A percentile compares a stretch with the other conserved stretches of the same genome.
Conservation (phyloP, 2,113 vertebrate genomes). For the Aspidoscelis tigris region DNA sequence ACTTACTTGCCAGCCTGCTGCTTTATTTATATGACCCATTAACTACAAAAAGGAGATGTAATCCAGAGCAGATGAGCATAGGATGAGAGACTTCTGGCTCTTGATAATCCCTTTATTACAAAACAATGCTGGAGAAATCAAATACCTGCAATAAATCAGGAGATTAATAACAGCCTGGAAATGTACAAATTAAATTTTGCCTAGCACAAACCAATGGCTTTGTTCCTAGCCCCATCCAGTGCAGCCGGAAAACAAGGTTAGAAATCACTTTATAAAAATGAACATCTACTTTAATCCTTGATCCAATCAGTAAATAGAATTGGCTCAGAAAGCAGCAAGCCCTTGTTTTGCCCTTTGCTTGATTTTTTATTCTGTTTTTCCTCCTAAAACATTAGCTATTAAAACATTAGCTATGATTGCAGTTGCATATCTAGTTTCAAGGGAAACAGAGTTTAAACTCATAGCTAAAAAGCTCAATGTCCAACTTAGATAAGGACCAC, state of each 20-base stretch:
- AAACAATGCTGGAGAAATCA: conserved; percentile 55
- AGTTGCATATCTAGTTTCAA: not conserved
- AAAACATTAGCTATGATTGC: too few species aligned
- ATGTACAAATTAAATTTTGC: conserved; percentile 69
- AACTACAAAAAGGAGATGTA: conserved; percentile 44
- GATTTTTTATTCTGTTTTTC: not conserved
- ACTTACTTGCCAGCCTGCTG: not conserved
- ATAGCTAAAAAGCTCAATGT: not conserved
- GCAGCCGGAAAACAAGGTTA: conserved; percentile 43
- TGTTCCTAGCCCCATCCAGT: not conserved
- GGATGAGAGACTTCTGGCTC: conserved; percentile 45
- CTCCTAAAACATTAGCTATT: not conserved
- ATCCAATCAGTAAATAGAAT: conserved; percentile 8
- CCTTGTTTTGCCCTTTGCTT: fast-evolving
- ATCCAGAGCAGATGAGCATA: conserved; percentile 64
- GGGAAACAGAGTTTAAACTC: fast-evolving
- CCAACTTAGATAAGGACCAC: not conserved
- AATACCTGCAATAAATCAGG: conserved; percentile 15
- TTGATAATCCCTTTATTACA: conserved; percentile 57
- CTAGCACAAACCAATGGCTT: conserved; percentile 27
- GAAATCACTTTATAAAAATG: conserved; percentile 52
- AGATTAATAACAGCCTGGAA: conserved; percentile 67
- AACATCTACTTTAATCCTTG: conserved; percentile 43
- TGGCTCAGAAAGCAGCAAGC: not conserved
- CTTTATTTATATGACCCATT: conserved; percentile 53